Conservation (phyloP, 2,113 vertebrate genomes). For the Progne subis region DNA sequence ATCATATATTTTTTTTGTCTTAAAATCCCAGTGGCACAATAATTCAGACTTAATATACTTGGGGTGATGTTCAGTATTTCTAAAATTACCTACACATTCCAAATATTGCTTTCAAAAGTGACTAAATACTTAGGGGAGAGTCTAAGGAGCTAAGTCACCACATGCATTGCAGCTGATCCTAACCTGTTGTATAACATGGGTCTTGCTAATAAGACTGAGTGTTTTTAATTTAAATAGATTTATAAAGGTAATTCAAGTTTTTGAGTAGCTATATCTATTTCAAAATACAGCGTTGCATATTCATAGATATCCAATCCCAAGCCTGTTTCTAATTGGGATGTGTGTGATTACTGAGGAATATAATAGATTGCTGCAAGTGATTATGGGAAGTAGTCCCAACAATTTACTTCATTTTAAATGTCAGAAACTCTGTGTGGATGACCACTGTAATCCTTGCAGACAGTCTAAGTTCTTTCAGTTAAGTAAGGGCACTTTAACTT, state of each 20-base stretch:
- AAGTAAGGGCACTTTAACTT: background rate
- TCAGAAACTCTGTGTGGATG: background rate
- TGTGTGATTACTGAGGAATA: background rate
- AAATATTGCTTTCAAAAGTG: background rate
- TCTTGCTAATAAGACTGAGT: constrained; percentile 27
- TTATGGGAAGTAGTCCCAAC: background rate
- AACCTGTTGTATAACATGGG: background rate
- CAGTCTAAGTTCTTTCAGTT: background rate
- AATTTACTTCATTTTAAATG: background rate
- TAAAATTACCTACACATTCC: background rate
- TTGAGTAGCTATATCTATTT: background rate
- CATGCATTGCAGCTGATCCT: background rate
- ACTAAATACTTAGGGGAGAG: background rate
- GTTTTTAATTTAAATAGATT: background rate
- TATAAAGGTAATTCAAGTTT: background rate
- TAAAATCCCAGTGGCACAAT: constrained; percentile 39
- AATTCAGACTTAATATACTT: constrained; percentile 40
- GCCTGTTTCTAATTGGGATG: background rate
- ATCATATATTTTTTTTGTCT: background rate
- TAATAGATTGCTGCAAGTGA: background rate
- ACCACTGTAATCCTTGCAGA: background rate
- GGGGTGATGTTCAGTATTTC: background rate
- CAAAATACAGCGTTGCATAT: background rate
- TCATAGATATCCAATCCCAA: background rate
- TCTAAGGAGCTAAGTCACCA: background rate